phyloP scores from a whole-genome alignment of 2,888 invertebrate genomes.

The Spilarctia lutea region DNA sequence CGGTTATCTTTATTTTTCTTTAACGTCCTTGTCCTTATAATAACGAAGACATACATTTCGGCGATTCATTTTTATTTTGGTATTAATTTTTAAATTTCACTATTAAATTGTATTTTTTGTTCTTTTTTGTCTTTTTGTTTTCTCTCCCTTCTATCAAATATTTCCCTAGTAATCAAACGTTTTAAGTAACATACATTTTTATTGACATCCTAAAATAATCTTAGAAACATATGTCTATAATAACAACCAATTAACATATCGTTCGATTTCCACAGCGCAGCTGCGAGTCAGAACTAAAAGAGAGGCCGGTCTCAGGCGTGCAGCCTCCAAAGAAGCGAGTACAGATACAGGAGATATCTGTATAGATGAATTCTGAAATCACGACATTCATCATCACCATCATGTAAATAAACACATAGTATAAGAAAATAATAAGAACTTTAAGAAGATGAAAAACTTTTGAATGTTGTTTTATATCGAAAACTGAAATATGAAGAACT shows the following conservation, averaged over 20 bases:
- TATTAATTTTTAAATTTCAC: too few species aligned
- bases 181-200: too few species aligned
- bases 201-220: too few species aligned
- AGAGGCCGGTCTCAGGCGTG: conserved; percentile 69
- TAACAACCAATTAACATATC: conserved; percentile 63
- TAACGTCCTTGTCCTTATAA: too few species aligned
- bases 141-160: too few species aligned
- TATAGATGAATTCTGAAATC: conserved; percentile 84
- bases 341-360: conserved; percentile 93
- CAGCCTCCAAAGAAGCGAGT: conserved; percentile 91
- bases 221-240: neutral
- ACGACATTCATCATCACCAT: too few species aligned
- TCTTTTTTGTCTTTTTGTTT: too few species aligned
- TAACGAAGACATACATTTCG: too few species aligned
- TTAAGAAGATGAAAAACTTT: neutral
- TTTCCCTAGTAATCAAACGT: too few species aligned
- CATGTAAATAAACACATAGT: neutral
- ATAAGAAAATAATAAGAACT: neutral
- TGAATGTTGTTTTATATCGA: neutral
- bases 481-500: neutral
- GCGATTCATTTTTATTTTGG: too few species aligned
- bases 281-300: conserved; percentile 82
- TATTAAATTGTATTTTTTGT: too few species aligned
- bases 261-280: conserved; percentile 82
- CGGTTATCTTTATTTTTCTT: too few species aligned